Evolutionary conservation across 2,113 vertebrate genomes (phyloP).

Genomic region (Camelus bactrianus): DNA sequence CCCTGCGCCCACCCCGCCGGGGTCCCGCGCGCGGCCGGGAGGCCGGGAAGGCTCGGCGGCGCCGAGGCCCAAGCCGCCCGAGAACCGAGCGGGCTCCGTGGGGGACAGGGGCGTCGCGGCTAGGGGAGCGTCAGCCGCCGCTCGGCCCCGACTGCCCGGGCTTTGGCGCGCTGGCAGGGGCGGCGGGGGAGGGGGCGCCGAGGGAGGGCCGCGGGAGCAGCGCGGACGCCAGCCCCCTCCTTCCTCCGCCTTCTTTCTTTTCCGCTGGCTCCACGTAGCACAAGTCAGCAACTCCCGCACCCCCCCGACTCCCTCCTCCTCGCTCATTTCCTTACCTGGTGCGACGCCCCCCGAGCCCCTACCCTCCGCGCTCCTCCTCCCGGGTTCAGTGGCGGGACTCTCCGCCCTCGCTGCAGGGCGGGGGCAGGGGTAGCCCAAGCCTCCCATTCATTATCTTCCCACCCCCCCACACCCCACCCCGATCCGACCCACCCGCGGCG

Average conservation of each 20-base stretch:
- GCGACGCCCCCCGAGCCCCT: neutral
- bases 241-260: slow-evolving; percentile 47
- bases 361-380: neutral
- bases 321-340: neutral
- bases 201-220: neutral
- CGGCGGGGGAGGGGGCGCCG: neutral
- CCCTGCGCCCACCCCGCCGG: slow-evolving; percentile 48
- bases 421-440: neutral
- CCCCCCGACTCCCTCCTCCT: neutral
- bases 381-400: neutral
- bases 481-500: neutral
- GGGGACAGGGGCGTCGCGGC: neutral
- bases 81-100: neutral
- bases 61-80: neutral
- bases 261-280: slow-evolving; percentile 2
- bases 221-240: neutral
- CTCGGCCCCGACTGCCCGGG: neutral
- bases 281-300: neutral
- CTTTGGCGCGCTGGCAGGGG: slow-evolving; percentile 10
- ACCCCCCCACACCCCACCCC: neutral
- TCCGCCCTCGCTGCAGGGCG: neutral
- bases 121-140: neutral
- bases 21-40: neutral
- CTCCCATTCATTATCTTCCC: slow-evolving; percentile 26
- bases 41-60: neutral